Evolutionary conservation across 2,113 vertebrate species (phyloP).

Genomic region (Illadopsis cleaveri): DNA sequence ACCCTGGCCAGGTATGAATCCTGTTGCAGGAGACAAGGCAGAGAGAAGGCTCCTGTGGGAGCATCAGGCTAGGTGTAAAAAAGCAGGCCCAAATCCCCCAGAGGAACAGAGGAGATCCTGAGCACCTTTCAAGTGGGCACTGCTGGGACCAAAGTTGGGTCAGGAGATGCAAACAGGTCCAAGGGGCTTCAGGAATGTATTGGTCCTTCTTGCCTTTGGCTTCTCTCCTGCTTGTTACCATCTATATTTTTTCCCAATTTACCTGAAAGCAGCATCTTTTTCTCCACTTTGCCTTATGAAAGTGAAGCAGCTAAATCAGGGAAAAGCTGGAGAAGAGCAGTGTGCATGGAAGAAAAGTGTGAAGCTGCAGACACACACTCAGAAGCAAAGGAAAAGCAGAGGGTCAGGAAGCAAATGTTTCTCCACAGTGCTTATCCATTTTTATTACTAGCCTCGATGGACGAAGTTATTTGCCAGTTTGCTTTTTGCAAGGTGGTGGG

Average conservation of each 20-base stretch:
- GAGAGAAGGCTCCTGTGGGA: not conserved
- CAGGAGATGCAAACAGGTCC: not conserved
- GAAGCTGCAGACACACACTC: not conserved
- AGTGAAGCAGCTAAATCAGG: not conserved
- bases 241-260: not conserved
- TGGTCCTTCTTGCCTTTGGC: not conserved
- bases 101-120: not conserved
- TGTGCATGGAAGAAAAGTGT: not conserved
- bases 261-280: not conserved
- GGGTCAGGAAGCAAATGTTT: not conserved
- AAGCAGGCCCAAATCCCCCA: not conserved
- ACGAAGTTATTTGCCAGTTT: not conserved
- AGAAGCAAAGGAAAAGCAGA: not conserved
- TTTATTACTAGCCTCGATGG: not conserved
- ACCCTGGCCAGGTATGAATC: not conserved
- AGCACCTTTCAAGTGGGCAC: not conserved
- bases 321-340: not conserved
- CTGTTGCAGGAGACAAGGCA: not conserved
- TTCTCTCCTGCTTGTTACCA: not conserved
- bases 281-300: not conserved
- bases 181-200: not conserved
- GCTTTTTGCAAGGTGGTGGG: not conserved
- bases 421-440: not conserved
- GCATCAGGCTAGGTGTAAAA: not conserved
- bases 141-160: not conserved